phyloP scores from a whole-genome alignment of 2,888 invertebrate species.

The Hypomecis punctinalis region DNA sequence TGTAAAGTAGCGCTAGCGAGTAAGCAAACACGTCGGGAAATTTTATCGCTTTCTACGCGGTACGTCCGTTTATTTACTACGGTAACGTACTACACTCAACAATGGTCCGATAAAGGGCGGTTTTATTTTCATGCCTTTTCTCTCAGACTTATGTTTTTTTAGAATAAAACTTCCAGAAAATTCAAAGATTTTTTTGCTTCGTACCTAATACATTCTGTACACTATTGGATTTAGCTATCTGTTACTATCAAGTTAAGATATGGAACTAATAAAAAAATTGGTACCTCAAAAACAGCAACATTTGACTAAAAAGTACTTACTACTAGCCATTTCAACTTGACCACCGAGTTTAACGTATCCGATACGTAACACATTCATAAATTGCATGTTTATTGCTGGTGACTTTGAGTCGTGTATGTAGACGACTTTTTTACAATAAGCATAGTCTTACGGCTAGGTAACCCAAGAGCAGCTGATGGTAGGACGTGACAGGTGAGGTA shows the following conservation, averaged over 20 bases:
- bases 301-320: no score
- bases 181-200: not conserved
- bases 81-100: constrained; percentile 49
- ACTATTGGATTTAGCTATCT: not conserved
- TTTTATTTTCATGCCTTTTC: constrained; percentile 14
- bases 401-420: constrained; percentile 4
- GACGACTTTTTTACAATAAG: constrained; percentile 23
- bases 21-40: constrained; percentile 56
- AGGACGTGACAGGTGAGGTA: constrained; percentile 78
- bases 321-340: not conserved
- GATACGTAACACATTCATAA: not conserved
- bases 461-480: constrained; percentile 75
- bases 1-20: constrained; percentile 51
- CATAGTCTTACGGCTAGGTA: constrained; percentile 52
- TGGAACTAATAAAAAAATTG: no score
- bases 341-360: not conserved
- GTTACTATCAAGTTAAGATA: not conserved
- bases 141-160: not conserved
- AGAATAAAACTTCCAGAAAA: not conserved
- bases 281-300: no score
- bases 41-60: constrained; percentile 70
- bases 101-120: constrained; percentile 39
- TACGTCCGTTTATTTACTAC: constrained; percentile 58
- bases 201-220: not conserved
- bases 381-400: constrained; percentile 20